Percentiles rank a stretch among this genome's conserved stretches.
phyloP scores from a whole-genome alignment of 1,140 invertebrate genomes.

The Halictus rubicundus region DNA sequence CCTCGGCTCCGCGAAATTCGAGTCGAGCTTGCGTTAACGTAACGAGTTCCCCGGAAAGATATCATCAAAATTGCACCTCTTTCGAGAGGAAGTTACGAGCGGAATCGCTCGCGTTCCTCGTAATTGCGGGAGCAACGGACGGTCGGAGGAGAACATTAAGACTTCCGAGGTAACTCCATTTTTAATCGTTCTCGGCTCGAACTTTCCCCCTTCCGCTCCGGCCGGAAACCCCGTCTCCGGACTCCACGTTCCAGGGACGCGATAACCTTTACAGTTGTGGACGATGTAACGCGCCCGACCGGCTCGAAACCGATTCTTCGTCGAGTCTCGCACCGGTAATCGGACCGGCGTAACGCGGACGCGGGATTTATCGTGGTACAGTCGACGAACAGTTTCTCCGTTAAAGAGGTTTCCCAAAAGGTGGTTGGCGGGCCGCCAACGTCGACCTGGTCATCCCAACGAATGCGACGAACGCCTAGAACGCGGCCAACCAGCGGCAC shows the following conservation, averaged over 20 bases:
- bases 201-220: not conserved
- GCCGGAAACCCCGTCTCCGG: not conserved
- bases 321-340: no score
- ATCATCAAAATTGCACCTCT: slow-evolving; percentile 11
- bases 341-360: no score
- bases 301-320: no score
- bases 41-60: not conserved
- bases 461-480: not conserved
- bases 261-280: no score
- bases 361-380: no score
- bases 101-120: not conserved
- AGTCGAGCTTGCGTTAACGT: not conserved
- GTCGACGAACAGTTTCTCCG: slow-evolving; percentile 35
- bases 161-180: slow-evolving; percentile 13
- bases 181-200: slow-evolving; percentile 15
- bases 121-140: not conserved
- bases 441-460: slow-evolving; percentile 1
- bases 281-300: no score
- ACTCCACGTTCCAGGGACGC: no score
- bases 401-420: slow-evolving; percentile 54
- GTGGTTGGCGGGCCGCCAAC: slow-evolving; percentile 61
- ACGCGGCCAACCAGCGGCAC: slow-evolving; percentile 31
- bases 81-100: not conserved
- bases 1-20: not conserved
- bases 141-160: no score